A percentile compares a stretch with the other conserved stretches of the same genome.
Conservation (phyloP, 1,140 invertebrate genomes). For the Aphidius ervi region DNA sequence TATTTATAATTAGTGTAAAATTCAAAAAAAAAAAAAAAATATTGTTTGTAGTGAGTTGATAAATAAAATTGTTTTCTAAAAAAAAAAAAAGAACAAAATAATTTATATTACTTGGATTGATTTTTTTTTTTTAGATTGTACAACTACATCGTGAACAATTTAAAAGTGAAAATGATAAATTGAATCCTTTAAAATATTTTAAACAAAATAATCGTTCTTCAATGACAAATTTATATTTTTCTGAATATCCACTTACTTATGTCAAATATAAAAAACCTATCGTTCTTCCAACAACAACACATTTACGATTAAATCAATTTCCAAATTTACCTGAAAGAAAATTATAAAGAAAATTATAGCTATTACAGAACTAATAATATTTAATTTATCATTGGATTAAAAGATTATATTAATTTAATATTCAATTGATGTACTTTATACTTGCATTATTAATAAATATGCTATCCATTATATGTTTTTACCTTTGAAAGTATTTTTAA, state of each 20-base stretch:
- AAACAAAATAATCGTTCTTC: conserved; percentile 49
- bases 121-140: conserved; percentile 43
- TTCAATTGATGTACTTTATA: not conserved
- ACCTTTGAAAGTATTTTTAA: too few relatives aligned
- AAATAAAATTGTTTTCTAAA: conserved; percentile 26
- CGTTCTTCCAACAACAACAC: conserved; percentile 51
- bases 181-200: conserved; percentile 56
- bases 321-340: conserved; percentile 45
- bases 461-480: not conserved
- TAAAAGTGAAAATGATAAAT: conserved; percentile 50
- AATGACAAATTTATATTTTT: conserved; percentile 47
- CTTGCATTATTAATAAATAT: not conserved
- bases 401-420: not conserved
- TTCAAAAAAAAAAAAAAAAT: not conserved
- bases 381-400: not conserved
- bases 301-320: conserved; percentile 46
- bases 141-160: conserved; percentile 59
- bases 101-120: conserved; percentile 9
- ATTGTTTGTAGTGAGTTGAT: conserved; percentile 28
- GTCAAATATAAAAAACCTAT: conserved; percentile 56
- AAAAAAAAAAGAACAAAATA: conserved; percentile 26
- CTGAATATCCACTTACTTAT: conserved; percentile 52
- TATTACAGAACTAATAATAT: not conserved
- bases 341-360: not conserved
- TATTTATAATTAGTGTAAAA: not conserved